These are phyloP conservation scores for Drymonia ruficornis DNA, from an alignment of 2,888 invertebrate species.

Conservation along the genomic window DNA sequence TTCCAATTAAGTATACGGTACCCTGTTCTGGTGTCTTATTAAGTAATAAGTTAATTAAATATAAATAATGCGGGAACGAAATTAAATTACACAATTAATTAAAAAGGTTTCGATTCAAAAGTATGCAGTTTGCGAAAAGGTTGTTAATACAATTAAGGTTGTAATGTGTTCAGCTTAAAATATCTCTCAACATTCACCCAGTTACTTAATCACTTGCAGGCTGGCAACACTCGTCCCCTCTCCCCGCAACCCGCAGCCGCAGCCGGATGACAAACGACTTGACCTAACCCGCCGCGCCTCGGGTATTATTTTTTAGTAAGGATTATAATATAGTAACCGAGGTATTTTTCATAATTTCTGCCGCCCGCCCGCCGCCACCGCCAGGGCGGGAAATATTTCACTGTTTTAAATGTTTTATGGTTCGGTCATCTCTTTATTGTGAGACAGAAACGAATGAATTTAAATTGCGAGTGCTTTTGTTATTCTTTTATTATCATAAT, in stretches of 20 bases:
- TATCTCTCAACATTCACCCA: background rate
- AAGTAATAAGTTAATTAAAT: too few relatives aligned
- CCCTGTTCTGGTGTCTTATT: too few relatives aligned
- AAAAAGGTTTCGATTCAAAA: too few relatives aligned
- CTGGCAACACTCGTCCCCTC: slow-evolving; percentile 8
- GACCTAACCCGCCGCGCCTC: slow-evolving; percentile 41
- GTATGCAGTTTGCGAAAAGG: too few relatives aligned
- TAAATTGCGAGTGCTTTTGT: background rate
- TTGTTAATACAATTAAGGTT: too few relatives aligned
- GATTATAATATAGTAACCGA: slow-evolving; percentile 30
- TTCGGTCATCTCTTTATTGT: background rate
- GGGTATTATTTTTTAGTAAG: slow-evolving; percentile 43
- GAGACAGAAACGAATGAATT: background rate
- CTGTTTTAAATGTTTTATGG: background rate
- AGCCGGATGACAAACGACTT: slow-evolving; percentile 52
- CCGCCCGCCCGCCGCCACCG: background rate
- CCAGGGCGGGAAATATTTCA: background rate
- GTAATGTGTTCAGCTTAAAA: background rate
- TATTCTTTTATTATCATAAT: too few relatives aligned
- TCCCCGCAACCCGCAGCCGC: slow-evolving; percentile 6
- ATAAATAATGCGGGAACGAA: too few relatives aligned
- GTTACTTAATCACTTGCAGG: background rate
- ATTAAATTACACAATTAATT: too few relatives aligned
- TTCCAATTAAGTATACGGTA: too few relatives aligned
- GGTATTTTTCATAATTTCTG: slow-evolving; percentile 34